Evolutionary conservation across 2,797 vertebrate species (phyloP), one percentile per base, ranked within the genome.

Genomic region (Bradypodion pumilum): DNA sequence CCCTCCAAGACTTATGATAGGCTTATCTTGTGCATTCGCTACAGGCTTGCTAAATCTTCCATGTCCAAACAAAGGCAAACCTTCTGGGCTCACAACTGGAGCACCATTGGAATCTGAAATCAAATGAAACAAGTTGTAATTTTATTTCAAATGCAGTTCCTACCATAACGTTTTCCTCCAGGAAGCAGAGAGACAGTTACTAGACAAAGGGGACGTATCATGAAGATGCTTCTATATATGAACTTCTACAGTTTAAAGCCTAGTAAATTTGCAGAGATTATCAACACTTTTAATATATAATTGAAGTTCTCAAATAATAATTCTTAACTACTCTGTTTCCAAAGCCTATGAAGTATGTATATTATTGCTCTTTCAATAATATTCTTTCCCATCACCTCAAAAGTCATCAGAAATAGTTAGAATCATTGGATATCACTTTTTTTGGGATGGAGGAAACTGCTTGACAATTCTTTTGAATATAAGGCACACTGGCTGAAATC

Each of bases 61-160:
- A 40, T 98, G 96, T 79, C 98, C 99, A 90, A 99, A 99, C 83
- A 99, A 95, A 70, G 98, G 98, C 85, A 99, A 94, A 49, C 98
- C 98, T 1, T 99, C 98, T 12, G 98, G 95, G 91, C 97, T 99
- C 83, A 99, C 95, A 88, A 99, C 68, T 0, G 98, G 98, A 68
- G 97, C 98, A 52, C 99, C 99, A 85, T 96, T 95, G 85, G 97
- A 95, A 93, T 99, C 99, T 99, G 91, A 85, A 86, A 66, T 62
- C 93, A 7, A 92, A 65, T 4, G 85, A 52, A 90, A 25, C 1
- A 0, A 63, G 78, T 81, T 16, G 27, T 27, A 69, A 69, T 25
- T 12, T 87, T 56, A 88, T 27, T 29, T 62, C 69, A 68, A 80
- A 56, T 84, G 62, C 86, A 60, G 23, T 70, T 63, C 19, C 29